These are phyloP conservation scores for Slavum lentiscoides DNA, from an alignment of 2,888 invertebrate species.

Conservation along the genomic window DNA sequence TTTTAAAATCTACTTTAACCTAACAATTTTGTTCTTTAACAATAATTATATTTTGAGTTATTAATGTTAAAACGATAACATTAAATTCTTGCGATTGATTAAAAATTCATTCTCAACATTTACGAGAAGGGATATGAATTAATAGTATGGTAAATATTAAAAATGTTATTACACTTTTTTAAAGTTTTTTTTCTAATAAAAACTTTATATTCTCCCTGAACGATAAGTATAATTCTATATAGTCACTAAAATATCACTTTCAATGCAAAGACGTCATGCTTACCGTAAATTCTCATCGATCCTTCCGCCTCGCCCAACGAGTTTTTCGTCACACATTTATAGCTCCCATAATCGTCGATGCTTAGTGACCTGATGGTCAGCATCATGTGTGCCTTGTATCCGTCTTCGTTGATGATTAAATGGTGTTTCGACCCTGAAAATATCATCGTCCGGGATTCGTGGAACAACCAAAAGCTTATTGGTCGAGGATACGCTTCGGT, in stretches of 20 bases:
- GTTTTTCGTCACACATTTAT: constrained; percentile 90
- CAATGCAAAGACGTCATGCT: constrained; percentile 58
- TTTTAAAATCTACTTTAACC: too few species aligned
- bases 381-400: constrained; percentile 87
- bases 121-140: too few species aligned
- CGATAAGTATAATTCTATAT: too few species aligned
- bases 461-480: constrained; percentile 88
- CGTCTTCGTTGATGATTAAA: constrained; percentile 80
- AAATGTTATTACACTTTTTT: too few species aligned
- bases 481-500: constrained; percentile 90
- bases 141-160: too few species aligned
- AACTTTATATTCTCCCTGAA: too few species aligned
- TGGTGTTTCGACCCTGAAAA: constrained; percentile 85
- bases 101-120: too few species aligned
- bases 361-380: constrained; percentile 82
- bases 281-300: constrained; percentile 87
- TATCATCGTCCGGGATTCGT: constrained; percentile 71
- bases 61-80: too few species aligned
- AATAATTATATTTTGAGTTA: too few species aligned
- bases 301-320: constrained; percentile 92
- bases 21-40: too few species aligned
- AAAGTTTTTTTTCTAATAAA: too few species aligned
- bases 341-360: constrained; percentile 84
- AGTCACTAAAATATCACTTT: not conserved
- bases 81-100: too few species aligned